Conservation (phyloP, 1,140 invertebrate species). For the Bombus haemorrhoidalis region DNA sequence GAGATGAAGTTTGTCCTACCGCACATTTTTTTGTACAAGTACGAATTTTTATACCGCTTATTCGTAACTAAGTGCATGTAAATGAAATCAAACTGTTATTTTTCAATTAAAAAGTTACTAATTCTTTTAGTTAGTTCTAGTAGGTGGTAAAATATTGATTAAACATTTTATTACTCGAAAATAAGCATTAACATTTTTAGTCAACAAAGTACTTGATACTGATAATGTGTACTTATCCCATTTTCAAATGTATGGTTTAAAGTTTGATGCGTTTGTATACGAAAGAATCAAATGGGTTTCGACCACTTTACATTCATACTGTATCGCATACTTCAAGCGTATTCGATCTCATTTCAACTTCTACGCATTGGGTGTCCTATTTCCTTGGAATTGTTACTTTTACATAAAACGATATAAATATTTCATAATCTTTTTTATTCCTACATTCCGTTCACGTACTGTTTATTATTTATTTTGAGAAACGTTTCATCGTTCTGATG, state of each 20-base stretch:
- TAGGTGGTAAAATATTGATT: not conserved
- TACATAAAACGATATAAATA: not conserved
- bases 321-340: not conserved
- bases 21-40: not conserved
- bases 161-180: not conserved
- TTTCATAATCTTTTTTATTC: not conserved
- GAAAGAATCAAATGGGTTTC: not conserved
- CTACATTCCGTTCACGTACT: not conserved
- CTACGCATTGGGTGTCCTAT: conserved; percentile 39
- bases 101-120: not conserved
- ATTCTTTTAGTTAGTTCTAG: not conserved
- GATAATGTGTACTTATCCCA: conserved; percentile 7
- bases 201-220: not conserved
- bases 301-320: not conserved
- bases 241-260: conserved; percentile 1
- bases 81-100: not conserved
- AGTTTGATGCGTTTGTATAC: conserved; percentile 30
- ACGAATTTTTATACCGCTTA: conserved; percentile 1
- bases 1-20: not conserved
- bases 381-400: not conserved
- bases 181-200: not conserved
- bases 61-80: conserved; percentile 34
- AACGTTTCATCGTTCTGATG: not conserved
- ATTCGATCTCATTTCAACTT: conserved; percentile 20
- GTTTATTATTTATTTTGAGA: conserved; percentile 1